Base-by-base conservation (phyloP, 2,888 invertebrate genomes). In the Halictus quadricinctus region DNA sequence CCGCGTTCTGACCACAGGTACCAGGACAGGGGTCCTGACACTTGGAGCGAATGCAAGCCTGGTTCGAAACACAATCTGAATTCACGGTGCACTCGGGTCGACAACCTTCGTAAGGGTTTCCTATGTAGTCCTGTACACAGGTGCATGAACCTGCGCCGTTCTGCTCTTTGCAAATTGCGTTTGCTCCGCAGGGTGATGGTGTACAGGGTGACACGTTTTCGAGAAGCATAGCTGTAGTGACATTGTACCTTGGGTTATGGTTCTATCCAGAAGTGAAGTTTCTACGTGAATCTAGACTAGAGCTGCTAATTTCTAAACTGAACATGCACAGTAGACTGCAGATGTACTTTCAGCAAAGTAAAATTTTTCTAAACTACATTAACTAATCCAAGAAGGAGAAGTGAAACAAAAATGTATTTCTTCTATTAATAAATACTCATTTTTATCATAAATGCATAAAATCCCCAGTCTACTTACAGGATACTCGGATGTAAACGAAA, bases 121-220 rank as follows among this genome's bases (percentile, higher is more conserved):
- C 97, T 46, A 97, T 95, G 90, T 96, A 97, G 85, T 96, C 96
- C 6, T 96, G 96, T 92, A 97, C 95, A 92, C 98, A 98, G 41
- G 97, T 97, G 93, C 98, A 98, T 12, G 96, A 96, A 7, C 97
- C 97, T 91, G 97, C 97, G 29, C 96, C 96, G 91, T 97, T 97
- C 48, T 96, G 95, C 92, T 96, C 96, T 66, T 96, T 96, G 92
- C 98, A 98, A 89, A 96, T 95, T 81, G 97, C 97, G 92, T 98
- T 97, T 36, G 97, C 95, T 64, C 97, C 97, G 93, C 97, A 97
- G 3, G 97, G 97, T 76, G 96, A 96, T 54, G 97, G 97, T 83
- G 95, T 93, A 91, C 97, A 97, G 2, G 97, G 97, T 41, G 94
- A 94, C 64, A 91, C 86, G 25, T 88, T 87, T 60, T 86, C 85